Base-by-base conservation (phyloP, 2,113 vertebrate species). In the Setophaga coronata region DNA sequence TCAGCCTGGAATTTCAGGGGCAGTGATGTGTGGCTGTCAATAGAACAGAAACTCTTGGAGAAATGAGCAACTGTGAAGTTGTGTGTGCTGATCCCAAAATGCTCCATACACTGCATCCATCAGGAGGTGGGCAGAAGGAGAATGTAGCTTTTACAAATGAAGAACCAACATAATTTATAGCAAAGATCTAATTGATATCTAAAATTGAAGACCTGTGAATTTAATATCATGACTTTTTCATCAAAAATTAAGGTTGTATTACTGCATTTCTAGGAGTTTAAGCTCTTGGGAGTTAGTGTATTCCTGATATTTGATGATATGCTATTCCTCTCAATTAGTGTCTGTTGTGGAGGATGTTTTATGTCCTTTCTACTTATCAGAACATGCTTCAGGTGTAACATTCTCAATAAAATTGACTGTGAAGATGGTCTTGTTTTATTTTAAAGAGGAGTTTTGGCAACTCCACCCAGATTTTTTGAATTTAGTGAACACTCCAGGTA, bases 21-120 rank as follows among this genome's bases (percentile, higher is more conserved):
- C 6, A 5, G 42, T 0, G 0, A 5, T 29, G 31, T 51, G 31
- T 61, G 53, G 13, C 36, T 76, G 19, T 64, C 40, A 58, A 0
- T 7, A 43, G 74, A 36, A n/a, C 2, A 58, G 47, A 91, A 89
- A 47, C 47, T 79, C 26, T 18, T 56, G 54, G 43, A 64, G 40
- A 51, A 88, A 40, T 5, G 4, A 71, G 14, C 18, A 42, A 21
- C 9, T 0, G 2, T 45, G 73, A 24, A 40, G 25, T 11, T 62
- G 29, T 33, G 33, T 33, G 20, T 82, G 71, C 43, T 69, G 20
- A 33, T 70, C 77, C 38, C 51, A 28, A 18, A 57, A 40, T 61
- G 54, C n/a, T 60, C 43, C 56, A 3, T 45, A 9, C 28, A 6
- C 47, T 58, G 51, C n/a, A 24, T 18, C 12, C 3, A 0, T 77